Conservation (phyloP, 2,113 vertebrate species). For the Thamnophis sirtalis region DNA sequence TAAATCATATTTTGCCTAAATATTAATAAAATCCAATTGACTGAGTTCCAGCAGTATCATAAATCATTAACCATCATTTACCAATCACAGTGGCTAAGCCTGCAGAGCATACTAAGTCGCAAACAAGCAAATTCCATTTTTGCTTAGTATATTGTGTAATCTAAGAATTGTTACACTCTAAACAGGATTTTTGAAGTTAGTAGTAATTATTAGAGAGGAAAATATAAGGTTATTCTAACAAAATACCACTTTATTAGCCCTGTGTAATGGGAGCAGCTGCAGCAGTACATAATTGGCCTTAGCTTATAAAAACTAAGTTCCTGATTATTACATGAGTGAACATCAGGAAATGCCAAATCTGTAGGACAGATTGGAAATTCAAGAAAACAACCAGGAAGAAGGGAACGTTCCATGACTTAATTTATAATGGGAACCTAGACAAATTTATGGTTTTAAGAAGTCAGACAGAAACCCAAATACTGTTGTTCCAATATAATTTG, state of each 20-base stretch:
- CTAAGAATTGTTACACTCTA: background rate
- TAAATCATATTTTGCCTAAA: background rate
- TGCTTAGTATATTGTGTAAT: background rate
- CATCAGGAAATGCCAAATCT: background rate
- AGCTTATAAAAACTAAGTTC: background rate
- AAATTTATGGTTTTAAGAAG: background rate
- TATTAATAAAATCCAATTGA: background rate
- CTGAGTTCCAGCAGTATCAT: background rate
- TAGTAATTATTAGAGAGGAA: background rate
- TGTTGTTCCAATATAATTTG: background rate
- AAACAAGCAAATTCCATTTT: background rate
- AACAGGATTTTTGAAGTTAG: background rate
- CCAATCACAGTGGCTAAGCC: background rate
- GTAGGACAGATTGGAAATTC: background rate
- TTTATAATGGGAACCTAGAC: background rate
- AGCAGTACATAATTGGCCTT: background rate
- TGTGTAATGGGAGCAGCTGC: background rate
- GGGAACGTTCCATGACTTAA: background rate
- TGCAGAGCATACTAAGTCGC: background rate
- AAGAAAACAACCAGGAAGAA: background rate
- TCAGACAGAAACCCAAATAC: background rate
- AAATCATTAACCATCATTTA: background rate
- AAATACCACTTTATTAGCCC: background rate
- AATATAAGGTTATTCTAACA: background rate
- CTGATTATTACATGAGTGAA: background rate